Evolutionary conservation across 2,113 vertebrate genomes (phyloP).

Genomic region (Forbesichthys papilliferus): DNA sequence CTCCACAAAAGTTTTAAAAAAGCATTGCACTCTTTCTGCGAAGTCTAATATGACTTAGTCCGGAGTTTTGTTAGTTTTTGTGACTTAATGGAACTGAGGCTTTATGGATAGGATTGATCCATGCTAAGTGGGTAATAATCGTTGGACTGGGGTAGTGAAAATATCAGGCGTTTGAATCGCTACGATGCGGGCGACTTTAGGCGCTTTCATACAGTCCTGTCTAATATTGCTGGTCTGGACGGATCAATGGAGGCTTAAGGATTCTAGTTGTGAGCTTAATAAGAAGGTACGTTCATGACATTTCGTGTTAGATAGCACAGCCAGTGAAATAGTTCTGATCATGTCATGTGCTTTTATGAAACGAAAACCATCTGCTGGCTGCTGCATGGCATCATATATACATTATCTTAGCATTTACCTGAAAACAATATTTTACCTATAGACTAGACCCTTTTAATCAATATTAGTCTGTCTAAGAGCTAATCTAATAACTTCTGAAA

Average conservation of each 20-base stretch:
- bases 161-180: constrained; percentile 41
- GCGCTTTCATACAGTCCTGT: constrained; percentile 74
- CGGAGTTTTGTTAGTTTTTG: constrained; percentile 50
- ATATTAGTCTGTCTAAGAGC: no score
- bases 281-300: constrained; percentile 68
- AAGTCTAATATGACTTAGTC: constrained; percentile 52
- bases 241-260: constrained; percentile 71
- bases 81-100: constrained; percentile 46
- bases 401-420: no score
- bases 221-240: constrained; percentile 73
- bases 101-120: constrained; percentile 27
- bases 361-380: no score
- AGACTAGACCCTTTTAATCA: no score
- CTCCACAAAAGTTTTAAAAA: constrained; percentile 47
- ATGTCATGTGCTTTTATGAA: no score
- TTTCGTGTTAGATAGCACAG: no score
- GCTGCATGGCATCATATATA: no score
- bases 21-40: constrained; percentile 22
- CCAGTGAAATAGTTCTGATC: no score
- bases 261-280: constrained; percentile 75
- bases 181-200: constrained; percentile 73
- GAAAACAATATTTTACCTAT: no score
- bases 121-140: not conserved
- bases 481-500: not conserved
- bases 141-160: constrained; percentile 18